Conservation (phyloP, 2,888 invertebrate species). For the Pollenia griseotomentosa region DNA sequence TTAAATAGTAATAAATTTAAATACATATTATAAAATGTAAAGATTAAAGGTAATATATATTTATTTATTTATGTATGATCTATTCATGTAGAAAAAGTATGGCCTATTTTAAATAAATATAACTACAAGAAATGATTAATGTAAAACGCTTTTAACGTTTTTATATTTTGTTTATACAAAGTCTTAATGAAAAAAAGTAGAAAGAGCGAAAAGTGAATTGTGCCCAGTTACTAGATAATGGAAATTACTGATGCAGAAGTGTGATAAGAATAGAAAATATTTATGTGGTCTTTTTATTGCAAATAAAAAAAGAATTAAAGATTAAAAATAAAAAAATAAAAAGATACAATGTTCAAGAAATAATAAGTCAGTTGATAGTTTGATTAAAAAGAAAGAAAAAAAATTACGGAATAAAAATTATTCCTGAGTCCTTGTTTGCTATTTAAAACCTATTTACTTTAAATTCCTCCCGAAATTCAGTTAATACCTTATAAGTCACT, state of each 20-base stretch:
- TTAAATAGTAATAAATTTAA: conserved; percentile 66
- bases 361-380: no score
- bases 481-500: no score
- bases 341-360: no score
- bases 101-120: conserved; percentile 7
- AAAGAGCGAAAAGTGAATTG: conserved; percentile 1
- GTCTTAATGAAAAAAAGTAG: not conserved
- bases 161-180: conserved; percentile 2
- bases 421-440: no score
- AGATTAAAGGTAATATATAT: conserved; percentile 24
- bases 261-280: not conserved
- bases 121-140: conserved; percentile 2
- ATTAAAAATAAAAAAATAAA: no score
- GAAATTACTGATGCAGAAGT: conserved; percentile 11
- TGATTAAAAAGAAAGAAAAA: no score
- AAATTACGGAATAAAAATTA: no score
- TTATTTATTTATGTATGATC: not conserved
- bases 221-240: conserved; percentile 5
- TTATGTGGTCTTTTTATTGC: no score
- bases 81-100: conserved; percentile 3
- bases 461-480: no score
- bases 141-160: not conserved
- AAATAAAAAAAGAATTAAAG: no score
- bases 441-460: no score
- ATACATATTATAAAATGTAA: conserved; percentile 57